Evolutionary conservation across 2,113 vertebrate genomes (phyloP).

Genomic region (Alouatta palliata): DNA sequence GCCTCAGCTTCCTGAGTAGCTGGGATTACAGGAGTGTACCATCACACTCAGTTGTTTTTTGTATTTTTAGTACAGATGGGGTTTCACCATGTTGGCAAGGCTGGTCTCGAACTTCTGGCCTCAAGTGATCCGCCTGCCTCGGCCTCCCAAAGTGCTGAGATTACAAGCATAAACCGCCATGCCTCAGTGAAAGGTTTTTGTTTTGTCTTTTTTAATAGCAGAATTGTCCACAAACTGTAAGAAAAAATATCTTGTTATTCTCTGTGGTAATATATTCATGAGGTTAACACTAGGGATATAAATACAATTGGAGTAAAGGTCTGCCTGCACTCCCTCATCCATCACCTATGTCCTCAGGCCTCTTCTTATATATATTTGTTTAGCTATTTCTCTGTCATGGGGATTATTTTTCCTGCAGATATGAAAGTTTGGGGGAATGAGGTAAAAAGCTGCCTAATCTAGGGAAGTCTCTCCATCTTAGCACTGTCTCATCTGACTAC

Average conservation of each 20-base stretch:
- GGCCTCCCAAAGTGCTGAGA: too few species aligned
- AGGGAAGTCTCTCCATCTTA: background rate
- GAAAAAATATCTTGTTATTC: background rate
- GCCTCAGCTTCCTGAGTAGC: too few species aligned
- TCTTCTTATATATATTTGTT: background rate
- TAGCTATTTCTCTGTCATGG: background rate
- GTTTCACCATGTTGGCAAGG: too few species aligned
- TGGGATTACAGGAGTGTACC: too few species aligned
- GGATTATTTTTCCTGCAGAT: background rate
- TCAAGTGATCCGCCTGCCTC: too few species aligned
- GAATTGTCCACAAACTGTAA: background rate
- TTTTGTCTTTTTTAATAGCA: background rate
- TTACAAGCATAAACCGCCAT: background rate
- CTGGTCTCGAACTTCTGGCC: too few species aligned
- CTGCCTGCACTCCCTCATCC: background rate
- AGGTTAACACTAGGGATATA: background rate
- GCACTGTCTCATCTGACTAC: background rate
- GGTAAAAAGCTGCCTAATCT: background rate
- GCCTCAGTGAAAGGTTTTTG: too few species aligned
- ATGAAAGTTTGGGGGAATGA: background rate
- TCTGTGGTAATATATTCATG: background rate
- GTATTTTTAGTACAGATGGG: too few species aligned
- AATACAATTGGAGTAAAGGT: background rate
- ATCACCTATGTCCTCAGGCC: background rate
- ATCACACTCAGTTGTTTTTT: too few species aligned